phyloP scores from a whole-genome alignment of 2,113 vertebrate species.

The Polypterus senegalus region DNA sequence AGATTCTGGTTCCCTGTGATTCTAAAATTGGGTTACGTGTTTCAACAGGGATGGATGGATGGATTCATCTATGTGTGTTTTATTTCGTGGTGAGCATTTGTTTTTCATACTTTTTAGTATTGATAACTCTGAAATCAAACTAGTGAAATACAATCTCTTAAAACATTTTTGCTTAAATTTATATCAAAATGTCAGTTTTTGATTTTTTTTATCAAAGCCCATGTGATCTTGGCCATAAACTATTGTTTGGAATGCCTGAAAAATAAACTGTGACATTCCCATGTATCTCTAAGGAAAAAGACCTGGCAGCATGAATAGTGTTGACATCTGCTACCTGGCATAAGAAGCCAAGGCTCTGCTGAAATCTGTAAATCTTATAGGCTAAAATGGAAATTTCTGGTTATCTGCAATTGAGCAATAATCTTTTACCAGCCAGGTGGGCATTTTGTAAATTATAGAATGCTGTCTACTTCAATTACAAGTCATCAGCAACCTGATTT shows the following conservation, averaged over 20 bases:
- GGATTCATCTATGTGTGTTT: no score
- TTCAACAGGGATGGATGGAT: no score
- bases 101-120: no score
- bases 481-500: constrained; percentile 5
- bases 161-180: no score
- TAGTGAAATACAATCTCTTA: no score
- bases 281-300: background rate
- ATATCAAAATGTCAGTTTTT: no score
- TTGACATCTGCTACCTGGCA: constrained; percentile 22
- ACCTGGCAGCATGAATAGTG: constrained; percentile 21
- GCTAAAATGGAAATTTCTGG: constrained; percentile 9
- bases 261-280: background rate
- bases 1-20: no score
- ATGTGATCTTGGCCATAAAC: no score
- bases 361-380: background rate
- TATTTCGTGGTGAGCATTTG: no score
- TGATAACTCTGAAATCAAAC: no score
- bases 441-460: constrained; percentile 10
- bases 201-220: no score
- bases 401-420: constrained; percentile 15
- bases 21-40: no score
- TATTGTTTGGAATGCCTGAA: background rate
- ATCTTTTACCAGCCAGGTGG: constrained; percentile 14
- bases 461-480: constrained; percentile 1
- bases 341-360: constrained; percentile 14